Conservation (phyloP, 1,140 invertebrate genomes). For the Zaprionus inermis region DNA sequence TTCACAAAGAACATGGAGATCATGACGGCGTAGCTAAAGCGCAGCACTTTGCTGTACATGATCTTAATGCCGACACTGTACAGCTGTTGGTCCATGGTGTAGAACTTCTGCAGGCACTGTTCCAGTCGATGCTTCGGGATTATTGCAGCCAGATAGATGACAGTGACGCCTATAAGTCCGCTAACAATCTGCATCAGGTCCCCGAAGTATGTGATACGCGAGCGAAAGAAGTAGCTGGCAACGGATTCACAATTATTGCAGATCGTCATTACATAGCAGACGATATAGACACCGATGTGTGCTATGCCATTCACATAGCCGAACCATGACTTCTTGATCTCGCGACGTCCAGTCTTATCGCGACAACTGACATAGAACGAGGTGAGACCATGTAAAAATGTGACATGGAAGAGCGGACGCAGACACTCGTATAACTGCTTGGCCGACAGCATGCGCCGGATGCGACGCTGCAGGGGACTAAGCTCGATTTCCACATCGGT, state of each 20-base stretch:
- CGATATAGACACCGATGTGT: conserved; percentile 58
- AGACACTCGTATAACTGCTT: conserved; percentile 72
- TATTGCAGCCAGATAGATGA: conserved; percentile 75
- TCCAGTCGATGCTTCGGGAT: conserved; percentile 72
- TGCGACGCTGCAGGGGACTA: conserved; percentile 42
- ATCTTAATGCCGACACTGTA: conserved; percentile 74
- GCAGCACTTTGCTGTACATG: conserved; percentile 77
- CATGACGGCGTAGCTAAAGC: conserved; percentile 67
- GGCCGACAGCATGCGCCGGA: conserved; percentile 60
- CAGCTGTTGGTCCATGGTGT: conserved; percentile 69
- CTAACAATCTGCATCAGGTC: conserved; percentile 79
- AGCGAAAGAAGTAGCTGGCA: conserved; percentile 78
- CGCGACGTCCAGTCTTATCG: conserved; percentile 29
- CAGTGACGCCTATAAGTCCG: conserved; percentile 77
- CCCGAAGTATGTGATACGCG: conserved; percentile 72
- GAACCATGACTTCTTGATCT: conserved; percentile 64
- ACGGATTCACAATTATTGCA: conserved; percentile 74
- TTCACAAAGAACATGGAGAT: conserved; percentile 62
- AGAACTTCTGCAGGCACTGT: conserved; percentile 63
- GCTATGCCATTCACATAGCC: conserved; percentile 67
- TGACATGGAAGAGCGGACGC: conserved; percentile 68
- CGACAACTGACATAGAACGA: conserved; percentile 64
- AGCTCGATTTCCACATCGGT: conserved; percentile 37
- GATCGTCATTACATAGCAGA: conserved; percentile 68
- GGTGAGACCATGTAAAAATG: conserved; percentile 67